Evolutionary conservation across 2,113 vertebrate genomes (phyloP).

Genomic region (Chaetops frenatus): DNA sequence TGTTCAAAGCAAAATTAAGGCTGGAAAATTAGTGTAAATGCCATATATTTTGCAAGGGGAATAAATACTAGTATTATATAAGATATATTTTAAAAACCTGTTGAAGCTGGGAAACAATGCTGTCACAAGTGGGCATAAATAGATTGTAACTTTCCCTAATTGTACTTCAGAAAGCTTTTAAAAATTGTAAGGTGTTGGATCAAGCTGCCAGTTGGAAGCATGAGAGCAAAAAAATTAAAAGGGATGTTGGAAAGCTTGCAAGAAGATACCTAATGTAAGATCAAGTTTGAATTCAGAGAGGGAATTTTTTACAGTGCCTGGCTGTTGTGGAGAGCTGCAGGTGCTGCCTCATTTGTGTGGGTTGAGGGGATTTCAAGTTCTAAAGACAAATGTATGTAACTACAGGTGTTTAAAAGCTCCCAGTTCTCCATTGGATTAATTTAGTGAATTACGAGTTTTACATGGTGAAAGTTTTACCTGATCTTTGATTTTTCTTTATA

Average conservation of each 20-base stretch:
- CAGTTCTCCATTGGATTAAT: not conserved
- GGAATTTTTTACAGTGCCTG: not conserved
- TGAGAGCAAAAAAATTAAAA: not conserved
- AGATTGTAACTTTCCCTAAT: not conserved
- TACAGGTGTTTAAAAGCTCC: not conserved
- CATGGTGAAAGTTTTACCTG: not conserved
- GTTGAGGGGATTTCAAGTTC: not conserved
- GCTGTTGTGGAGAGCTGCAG: not conserved
- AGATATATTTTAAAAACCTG: not conserved
- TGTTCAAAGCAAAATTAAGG: not conserved
- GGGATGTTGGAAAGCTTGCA: not conserved
- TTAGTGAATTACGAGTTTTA: not conserved
- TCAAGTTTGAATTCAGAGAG: not conserved
- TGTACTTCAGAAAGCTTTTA: not conserved
- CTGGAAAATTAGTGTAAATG: not conserved
- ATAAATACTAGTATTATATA: not conserved
- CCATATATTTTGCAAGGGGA: not conserved
- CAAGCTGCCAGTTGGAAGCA: not conserved
- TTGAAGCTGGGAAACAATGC: not conserved
- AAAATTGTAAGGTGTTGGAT: not conserved
- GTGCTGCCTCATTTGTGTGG: not conserved
- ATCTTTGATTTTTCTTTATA: not conserved
- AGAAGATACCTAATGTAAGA: not conserved
- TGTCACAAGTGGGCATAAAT: not conserved
- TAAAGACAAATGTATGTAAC: not conserved